Evolutionary conservation across 2,113 vertebrate genomes (phyloP).

Genomic region (Corydoras maculifer): DNA sequence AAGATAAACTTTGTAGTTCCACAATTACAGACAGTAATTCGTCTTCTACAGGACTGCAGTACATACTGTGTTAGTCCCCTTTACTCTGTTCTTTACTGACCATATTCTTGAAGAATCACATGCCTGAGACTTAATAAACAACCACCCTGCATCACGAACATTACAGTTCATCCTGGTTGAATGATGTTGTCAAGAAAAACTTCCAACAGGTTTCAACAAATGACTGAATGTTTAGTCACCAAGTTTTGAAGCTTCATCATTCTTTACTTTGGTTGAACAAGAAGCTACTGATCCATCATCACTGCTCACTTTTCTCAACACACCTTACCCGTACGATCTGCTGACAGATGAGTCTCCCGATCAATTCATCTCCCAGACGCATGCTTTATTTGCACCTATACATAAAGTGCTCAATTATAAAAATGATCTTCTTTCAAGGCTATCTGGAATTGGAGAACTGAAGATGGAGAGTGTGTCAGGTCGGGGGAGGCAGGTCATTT

Average conservation of each 20-base stretch:
- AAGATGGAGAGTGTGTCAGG: slow-evolving; percentile 43
- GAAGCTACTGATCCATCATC: background rate
- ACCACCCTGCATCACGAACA: too few relatives aligned
- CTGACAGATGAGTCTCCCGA: slow-evolving; percentile 1
- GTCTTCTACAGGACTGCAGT: too few relatives aligned
- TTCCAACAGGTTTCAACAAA: background rate
- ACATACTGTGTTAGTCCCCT: too few relatives aligned
- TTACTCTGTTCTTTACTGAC: too few relatives aligned
- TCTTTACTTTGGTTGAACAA: background rate
- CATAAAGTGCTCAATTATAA: slow-evolving; percentile 14
- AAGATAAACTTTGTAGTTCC: too few relatives aligned
- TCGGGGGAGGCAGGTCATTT: slow-evolving; percentile 41
- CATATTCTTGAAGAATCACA: too few relatives aligned
- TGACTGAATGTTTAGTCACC: background rate
- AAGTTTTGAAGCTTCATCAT: background rate
- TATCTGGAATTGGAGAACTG: slow-evolving; percentile 15
- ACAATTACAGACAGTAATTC: too few relatives aligned
- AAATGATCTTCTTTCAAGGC: slow-evolving; percentile 10
- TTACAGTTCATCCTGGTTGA: too few relatives aligned
- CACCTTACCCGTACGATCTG: background rate
- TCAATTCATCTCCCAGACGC: background rate
- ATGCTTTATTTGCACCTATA: slow-evolving; percentile 16
- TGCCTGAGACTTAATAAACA: too few relatives aligned
- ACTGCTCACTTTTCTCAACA: background rate
- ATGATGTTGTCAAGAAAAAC: too few relatives aligned